These are phyloP conservation scores for Bergia puertoricense DNA, from an alignment of 92 coral and sea anemone genomes.

Conservation along the genomic window DNA sequence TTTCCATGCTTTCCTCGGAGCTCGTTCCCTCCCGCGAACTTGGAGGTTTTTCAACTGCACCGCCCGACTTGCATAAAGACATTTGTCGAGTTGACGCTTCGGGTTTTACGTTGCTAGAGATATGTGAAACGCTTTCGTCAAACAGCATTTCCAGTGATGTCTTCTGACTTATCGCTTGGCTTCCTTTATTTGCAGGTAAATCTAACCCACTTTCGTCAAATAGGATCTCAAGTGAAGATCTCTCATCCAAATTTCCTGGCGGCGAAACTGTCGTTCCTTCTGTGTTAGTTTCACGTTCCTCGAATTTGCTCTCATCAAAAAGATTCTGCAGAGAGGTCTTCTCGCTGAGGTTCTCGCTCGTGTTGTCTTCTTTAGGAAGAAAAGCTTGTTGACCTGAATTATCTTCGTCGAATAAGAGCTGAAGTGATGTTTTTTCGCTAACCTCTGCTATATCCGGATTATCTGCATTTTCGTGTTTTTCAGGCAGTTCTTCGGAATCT, in stretches of 20 bases:
- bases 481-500: constrained; percentile 43
- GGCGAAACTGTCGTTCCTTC: not conserved
- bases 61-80: not conserved
- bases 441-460: not conserved
- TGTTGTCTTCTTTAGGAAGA: constrained; percentile 47
- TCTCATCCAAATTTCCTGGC: not conserved
- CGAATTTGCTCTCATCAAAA: constrained; percentile 47
- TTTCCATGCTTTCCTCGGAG: constrained; percentile 43
- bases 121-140: not conserved
- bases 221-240: constrained; percentile 25
- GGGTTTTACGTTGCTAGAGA: not conserved
- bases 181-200: constrained; percentile 19
- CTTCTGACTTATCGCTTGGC: constrained; percentile 38
- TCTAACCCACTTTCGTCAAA: constrained; percentile 25
- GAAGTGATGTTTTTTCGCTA: constrained; percentile 36
- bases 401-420: constrained; percentile 22
- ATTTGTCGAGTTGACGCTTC: not conserved
- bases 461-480: not conserved
- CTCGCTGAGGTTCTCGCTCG: constrained; percentile 26
- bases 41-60: not conserved
- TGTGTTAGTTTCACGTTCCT: constrained; percentile 10
- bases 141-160: constrained; percentile 31
- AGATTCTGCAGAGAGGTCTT: constrained; percentile 54
- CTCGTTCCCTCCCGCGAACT: not conserved
- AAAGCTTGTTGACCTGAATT: not conserved